These are phyloP conservation scores for Eurystomus glaucurus DNA, from an alignment of 2,797 vertebrate species.

Conservation along the genomic window DNA sequence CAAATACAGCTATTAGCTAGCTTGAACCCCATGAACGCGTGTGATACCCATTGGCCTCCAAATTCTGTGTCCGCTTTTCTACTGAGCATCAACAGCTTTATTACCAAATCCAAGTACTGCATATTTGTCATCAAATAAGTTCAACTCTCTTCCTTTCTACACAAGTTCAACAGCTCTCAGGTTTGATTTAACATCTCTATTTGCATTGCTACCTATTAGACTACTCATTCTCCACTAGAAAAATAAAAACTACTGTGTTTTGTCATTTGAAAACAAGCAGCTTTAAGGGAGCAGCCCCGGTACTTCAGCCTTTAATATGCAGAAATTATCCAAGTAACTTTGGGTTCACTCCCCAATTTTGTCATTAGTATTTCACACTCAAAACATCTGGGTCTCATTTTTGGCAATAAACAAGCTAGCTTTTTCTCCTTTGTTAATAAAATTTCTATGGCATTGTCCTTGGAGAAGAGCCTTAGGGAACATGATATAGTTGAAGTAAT, in stretches of 20 bases:
- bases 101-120: background rate
- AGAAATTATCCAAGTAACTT: slow-evolving; percentile 46
- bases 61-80: background rate
- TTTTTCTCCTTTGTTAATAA: slow-evolving; percentile 14
- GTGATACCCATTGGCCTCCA: background rate
- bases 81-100: background rate
- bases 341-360: slow-evolving; percentile 49
- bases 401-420: background rate
- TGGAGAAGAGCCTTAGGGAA: slow-evolving; percentile 50
- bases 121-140: background rate
- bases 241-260: background rate
- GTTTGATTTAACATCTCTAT: background rate
- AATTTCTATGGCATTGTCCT: background rate
- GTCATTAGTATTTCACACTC: slow-evolving; percentile 63
- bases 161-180: background rate
- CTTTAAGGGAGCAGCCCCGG: background rate
- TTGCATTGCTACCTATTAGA: background rate
- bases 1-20: background rate
- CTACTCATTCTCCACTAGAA: background rate
- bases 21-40: background rate
- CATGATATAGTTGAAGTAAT: slow-evolving; percentile 33
- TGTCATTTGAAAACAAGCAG: background rate
- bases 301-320: slow-evolving; percentile 30
- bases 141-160: background rate
- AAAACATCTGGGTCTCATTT: slow-evolving; percentile 78